Base-by-base conservation (phyloP, 2,797 vertebrate species). In the Spatula versicolor region DNA sequence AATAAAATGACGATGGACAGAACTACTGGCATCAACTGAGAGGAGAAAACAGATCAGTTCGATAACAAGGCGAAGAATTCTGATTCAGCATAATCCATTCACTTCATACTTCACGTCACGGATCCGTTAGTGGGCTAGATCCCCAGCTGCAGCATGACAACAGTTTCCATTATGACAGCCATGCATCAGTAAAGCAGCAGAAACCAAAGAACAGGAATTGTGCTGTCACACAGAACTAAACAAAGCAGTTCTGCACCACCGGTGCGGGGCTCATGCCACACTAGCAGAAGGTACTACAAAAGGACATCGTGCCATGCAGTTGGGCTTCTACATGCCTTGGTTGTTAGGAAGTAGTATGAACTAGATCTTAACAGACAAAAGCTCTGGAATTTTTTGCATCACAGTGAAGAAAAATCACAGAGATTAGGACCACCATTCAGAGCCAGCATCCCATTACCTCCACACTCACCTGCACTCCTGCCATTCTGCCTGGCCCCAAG, bases 151-250 rank as follows among this genome's bases (percentile, higher is more conserved):
- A 74, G 56, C 4, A 3, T 0, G 1, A 46, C 63, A 64, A 30
- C 50, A 5, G 5, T 2, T 54, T 25, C 78, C 56, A 25, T 39
- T 6, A 6, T 0, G 9, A 39, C 1, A 6, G 39, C 8, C 55
- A 33, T 0, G 13, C 25, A 2, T 6, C 25, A 1, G 0, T 46
- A 31, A 79, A 62, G 71, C 50, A 73, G 10, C 39, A 45, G 39
- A 43, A 11, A 28, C 20, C 33, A 15, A 63, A 46, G 7, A 7
- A 15, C 35, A 67, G 3, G 35, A 25, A 25, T 25, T 19, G 74
- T 50, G 26, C 37, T 23, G 26, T 4, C 4, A 2, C 22, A 31
- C 73, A 33, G 7, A 41, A 54, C 54, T 37, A 54, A 60, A 18
- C 56, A 35, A 16, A 28, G 66, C 82, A 39, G 13, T 6, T 37